Percentiles rank a stretch among this genome's conserved stretches.
Conservation (phyloP, 2,797 vertebrate genomes). For the Parotocinclus haroldoi region DNA sequence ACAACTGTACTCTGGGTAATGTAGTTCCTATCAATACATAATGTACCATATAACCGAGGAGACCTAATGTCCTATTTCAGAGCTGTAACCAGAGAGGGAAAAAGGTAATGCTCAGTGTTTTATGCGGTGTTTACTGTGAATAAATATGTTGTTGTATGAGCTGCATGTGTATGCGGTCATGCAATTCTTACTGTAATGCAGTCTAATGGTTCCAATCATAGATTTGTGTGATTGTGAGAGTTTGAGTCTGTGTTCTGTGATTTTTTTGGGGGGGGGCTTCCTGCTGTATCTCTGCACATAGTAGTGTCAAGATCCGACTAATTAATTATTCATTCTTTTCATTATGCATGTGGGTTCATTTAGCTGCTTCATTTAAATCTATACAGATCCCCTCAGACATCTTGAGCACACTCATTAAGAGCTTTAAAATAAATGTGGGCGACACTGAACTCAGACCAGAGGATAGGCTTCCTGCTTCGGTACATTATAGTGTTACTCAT, state of each 20-base stretch:
- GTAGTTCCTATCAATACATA: too few relatives aligned
- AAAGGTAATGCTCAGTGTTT: too few relatives aligned
- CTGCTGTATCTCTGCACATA: slow-evolving; percentile 24
- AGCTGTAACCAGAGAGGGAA: slow-evolving; percentile 32
- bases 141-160: too few relatives aligned
- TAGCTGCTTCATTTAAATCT: slow-evolving; percentile 52
- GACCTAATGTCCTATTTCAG: slow-evolving; percentile 54
- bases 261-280: slow-evolving; percentile 15
- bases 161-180: neutral
- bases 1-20: too few relatives aligned
- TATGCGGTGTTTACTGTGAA: too few relatives aligned
- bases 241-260: neutral
- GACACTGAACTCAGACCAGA: neutral
- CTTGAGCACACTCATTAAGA: neutral
- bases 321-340: slow-evolving; percentile 54
- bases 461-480: neutral
- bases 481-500: neutral
- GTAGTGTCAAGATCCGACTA: slow-evolving; percentile 11
- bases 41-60: slow-evolving; percentile 52
- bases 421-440: neutral
- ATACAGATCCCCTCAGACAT: slow-evolving; percentile 16
- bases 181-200: too few relatives aligned
- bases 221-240: slow-evolving; percentile 5
- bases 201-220: neutral
- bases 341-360: slow-evolving; percentile 51